These are phyloP conservation scores for Berghia stephanieae DNA, from an alignment of 1,140 invertebrate genomes.

Conservation along the genomic window DNA sequence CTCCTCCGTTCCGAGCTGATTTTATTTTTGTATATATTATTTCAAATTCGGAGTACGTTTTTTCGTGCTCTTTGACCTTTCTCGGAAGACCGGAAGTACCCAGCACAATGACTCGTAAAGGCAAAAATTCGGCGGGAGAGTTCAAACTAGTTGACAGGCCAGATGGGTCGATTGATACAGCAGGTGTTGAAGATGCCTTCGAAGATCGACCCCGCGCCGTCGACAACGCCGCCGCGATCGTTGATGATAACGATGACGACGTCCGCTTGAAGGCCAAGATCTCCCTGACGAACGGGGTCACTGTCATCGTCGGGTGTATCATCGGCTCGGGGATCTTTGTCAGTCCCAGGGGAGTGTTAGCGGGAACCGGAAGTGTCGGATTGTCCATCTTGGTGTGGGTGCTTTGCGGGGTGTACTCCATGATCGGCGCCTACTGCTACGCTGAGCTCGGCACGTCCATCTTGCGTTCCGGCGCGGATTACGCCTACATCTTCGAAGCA, in stretches of 20 bases:
- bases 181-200: too few relatives aligned
- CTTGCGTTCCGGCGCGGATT: slow-evolving; percentile 61
- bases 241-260: slow-evolving; percentile 33
- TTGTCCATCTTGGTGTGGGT: slow-evolving; percentile 86
- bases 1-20: too few relatives aligned
- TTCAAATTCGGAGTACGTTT: too few relatives aligned
- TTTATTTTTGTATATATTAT: too few relatives aligned
- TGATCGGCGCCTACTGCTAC: slow-evolving; percentile 71
- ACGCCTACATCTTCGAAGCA: slow-evolving; percentile 64
- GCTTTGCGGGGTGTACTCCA: slow-evolving; percentile 81
- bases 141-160: too few relatives aligned
- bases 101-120: too few relatives aligned
- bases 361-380: slow-evolving; percentile 83
- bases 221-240: too few relatives aligned
- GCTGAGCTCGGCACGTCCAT: slow-evolving; percentile 63
- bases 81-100: too few relatives aligned
- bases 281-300: slow-evolving; percentile 59
- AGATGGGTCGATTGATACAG: too few relatives aligned
- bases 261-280: slow-evolving; percentile 58
- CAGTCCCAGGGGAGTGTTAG: slow-evolving; percentile 88
- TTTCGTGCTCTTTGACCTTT: too few relatives aligned
- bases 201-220: too few relatives aligned
- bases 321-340: slow-evolving; percentile 90
- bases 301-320: slow-evolving; percentile 64
- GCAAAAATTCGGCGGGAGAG: too few relatives aligned